Conservation (phyloP, 2,797 vertebrate species). For the Parauchenoglanis ngamensis region DNA sequence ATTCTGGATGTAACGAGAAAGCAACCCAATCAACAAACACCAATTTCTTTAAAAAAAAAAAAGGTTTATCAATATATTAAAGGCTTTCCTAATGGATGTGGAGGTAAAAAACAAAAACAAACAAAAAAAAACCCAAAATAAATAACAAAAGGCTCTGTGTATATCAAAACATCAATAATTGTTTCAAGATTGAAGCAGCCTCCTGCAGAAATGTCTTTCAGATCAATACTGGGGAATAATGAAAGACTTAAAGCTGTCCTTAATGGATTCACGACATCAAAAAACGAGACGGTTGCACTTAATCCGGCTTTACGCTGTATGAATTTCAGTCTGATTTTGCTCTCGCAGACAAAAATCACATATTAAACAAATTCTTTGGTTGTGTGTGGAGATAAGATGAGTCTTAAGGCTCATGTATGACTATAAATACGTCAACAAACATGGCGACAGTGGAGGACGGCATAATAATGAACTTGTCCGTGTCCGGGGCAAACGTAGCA, state of each 20-base stretch:
- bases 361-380: not conserved
- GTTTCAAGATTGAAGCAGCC: not conserved
- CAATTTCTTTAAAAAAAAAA: not conserved
- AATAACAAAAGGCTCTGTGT: too few relatives aligned
- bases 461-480: too few relatives aligned
- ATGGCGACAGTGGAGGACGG: too few relatives aligned
- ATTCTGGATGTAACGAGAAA: conserved; percentile 29
- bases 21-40: conserved; percentile 10
- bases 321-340: not conserved
- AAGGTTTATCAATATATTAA: conserved; percentile 13
- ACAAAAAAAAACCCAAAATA: not conserved
- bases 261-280: conserved; percentile 12
- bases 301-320: not conserved
- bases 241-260: not conserved
- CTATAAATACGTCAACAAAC: too few relatives aligned
- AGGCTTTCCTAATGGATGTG: not conserved
- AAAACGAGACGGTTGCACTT: too few relatives aligned
- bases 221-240: conserved; percentile 8
- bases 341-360: not conserved
- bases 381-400: not conserved
- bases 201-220: not conserved
- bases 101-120: not conserved
- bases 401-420: too few relatives aligned
- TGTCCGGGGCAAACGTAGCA: too few relatives aligned
- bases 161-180: conserved; percentile 18